Base-by-base conservation (phyloP, 1,140 invertebrate species). In the Ganaspis sp. region DNA sequence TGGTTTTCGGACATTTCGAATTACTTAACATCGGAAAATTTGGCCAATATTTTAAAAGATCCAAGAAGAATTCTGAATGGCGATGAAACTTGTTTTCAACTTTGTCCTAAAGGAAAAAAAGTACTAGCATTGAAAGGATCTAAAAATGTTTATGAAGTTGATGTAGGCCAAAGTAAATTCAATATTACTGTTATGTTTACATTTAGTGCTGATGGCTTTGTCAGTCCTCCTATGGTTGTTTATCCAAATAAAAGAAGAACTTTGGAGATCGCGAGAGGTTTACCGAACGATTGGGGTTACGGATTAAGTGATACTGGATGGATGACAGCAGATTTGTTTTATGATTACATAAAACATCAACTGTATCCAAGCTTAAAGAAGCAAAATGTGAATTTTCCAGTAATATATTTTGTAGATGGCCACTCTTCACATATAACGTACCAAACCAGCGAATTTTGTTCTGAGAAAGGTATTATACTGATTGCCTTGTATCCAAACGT, bases 401-500 rank as follows among this genome's bases (percentile, higher is more conserved):
- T 45, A 11, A 11, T 45, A 4, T 3, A 12, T 45, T 11, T 11
- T 8, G 11, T 45, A 12, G 42, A 45, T 15, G 12, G 5, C 2
- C 5, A 34, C 29, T 34, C 6, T 1, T 11, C 12, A 15, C 42
- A 45, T 0, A 4, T 45, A n/a, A 45, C 42, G 11, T 15, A 6
- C 42, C 5, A 15, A 15, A 2, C 15, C 11, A 15, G 12, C n/a
- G 42, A 15, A 15, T 1, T 45, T 4, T 69, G 23, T 23, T 15
- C n/a, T n/a, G 12, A 17, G 37, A 69, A 69, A 69, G 9, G 9
- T 9, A 69, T 15, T 4, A 69, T 29, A 9, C 15, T 69, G 37
- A 17, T 69, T 9, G 26, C 40, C 12, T 72, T 77, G 12, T 71
- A 73, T 34, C 72, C 69, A 19, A 76, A 80, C 53, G 23, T 58